phyloP scores from a whole-genome alignment of 2,888 invertebrate genomes.

The Horisme vitalbata region DNA sequence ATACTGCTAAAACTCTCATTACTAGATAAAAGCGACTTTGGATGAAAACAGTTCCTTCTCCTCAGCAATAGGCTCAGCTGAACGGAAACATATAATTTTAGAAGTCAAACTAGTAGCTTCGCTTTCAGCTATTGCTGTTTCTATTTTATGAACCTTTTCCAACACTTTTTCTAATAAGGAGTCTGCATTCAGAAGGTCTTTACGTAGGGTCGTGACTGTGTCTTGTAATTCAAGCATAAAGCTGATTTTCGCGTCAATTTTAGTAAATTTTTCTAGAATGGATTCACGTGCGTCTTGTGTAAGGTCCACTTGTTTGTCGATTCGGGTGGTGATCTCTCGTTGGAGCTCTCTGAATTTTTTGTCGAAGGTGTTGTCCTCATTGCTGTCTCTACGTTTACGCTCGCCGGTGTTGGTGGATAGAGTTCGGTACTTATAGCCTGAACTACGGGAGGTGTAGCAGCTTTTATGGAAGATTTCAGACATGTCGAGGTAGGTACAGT shows the following conservation, averaged over 20 bases:
- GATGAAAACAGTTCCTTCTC: constrained; percentile 34
- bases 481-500: constrained; percentile 40
- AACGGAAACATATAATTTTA: constrained; percentile 36
- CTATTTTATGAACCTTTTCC: constrained; percentile 52
- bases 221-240: constrained; percentile 57
- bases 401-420: constrained; percentile 68
- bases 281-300: constrained; percentile 48
- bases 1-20: not conserved
- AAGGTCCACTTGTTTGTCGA: constrained; percentile 50
- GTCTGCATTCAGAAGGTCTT: constrained; percentile 47
- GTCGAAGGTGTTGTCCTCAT: constrained; percentile 50
- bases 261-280: constrained; percentile 53
- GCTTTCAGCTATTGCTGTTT: constrained; percentile 32
- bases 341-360: constrained; percentile 59
- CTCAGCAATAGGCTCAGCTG: constrained; percentile 37
- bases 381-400: constrained; percentile 40
- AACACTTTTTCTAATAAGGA: constrained; percentile 40
- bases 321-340: constrained; percentile 49
- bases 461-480: constrained; percentile 61
- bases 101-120: constrained; percentile 42
- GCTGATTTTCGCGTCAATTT: constrained; percentile 58
- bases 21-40: constrained; percentile 27
- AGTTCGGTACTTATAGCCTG: constrained; percentile 70
- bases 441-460: constrained; percentile 62
- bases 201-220: constrained; percentile 46